Evolutionary conservation across 2,797 vertebrate genomes (phyloP), one percentile per base, ranked within the genome.

Genomic region (Eidolon dupreanum): DNA sequence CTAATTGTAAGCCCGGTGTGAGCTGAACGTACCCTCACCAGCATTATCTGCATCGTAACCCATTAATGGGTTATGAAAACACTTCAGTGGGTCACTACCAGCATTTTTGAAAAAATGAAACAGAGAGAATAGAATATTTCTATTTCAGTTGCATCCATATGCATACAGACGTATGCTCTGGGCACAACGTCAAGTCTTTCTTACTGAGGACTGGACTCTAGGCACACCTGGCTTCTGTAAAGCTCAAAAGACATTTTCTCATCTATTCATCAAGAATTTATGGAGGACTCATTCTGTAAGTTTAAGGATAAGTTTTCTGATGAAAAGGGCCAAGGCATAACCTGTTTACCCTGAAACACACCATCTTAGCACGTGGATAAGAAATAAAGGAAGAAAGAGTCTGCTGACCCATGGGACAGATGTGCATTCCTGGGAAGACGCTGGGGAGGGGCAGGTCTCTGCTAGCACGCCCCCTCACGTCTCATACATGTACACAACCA

Each of bases 121-220:
- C 6, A 24, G 33, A 28, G 38, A 36, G 20, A 26, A 63, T 66
- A 31, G 51, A 57, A 24, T 46, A 6, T n/a, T 43, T 4, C 31
- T 8, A 2, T 83, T 84, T 36, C 59, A 20, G 2, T 26, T 73
- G 16, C 36, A 26, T 65, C 33, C 46, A 6, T 43, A 16, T 0
- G 11, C 17, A 53, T 3, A 36, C 6, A 43, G 28, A 65, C 0
- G 0, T 41, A 38, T 33, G 6, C 5, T 66, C 33, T 53, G 49
- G 19, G 16, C 8, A 5, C 65, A 8, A 41, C 0, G 38, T 22
- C 68, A 71, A 51, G n/a, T 7, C 16, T 49, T 57, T 66, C 49
- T 49, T 20, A 36, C 51, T 28, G 43, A 51, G 28, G 24, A 49
- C 0, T 26, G 38, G 36, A 12, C 13, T 13, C 10, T 22, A n/a